Evolutionary conservation across 2,797 vertebrate species (phyloP).

Genomic region (Alauda arvensis): DNA sequence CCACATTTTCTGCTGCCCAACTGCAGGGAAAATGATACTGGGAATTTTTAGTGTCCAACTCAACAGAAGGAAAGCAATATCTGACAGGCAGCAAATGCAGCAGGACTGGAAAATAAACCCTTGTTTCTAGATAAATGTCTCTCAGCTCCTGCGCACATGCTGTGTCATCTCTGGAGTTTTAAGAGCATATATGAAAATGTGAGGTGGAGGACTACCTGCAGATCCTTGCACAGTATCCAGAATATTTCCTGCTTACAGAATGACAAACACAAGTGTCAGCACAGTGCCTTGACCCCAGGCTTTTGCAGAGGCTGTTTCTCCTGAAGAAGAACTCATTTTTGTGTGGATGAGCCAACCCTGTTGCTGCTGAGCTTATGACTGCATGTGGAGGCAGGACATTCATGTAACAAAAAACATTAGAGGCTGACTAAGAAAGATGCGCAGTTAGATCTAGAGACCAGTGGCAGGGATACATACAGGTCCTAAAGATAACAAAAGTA

Average conservation of each 20-base stretch:
- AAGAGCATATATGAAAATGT: not conserved
- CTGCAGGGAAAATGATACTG: not conserved
- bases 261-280: accelerated
- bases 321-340: not conserved
- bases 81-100: not conserved
- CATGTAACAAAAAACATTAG: not conserved
- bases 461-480: not conserved
- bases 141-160: accelerated
- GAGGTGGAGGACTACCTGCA: not conserved
- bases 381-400: not conserved
- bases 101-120: not conserved
- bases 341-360: not conserved
- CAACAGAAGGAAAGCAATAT: not conserved
- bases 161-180: not conserved
- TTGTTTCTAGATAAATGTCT: not conserved
- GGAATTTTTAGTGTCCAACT: not conserved
- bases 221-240: not conserved
- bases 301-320: not conserved
- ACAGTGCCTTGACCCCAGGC: not conserved
- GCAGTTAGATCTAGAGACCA: not conserved
- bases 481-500: not conserved
- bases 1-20: not conserved
- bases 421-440: not conserved
- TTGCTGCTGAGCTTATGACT: not conserved
- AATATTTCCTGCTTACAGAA: not conserved